These are phyloP conservation scores for Poeciliopsis paucimaculata DNA, from an alignment of 2,797 vertebrate genomes.

Conservation along the genomic window DNA sequence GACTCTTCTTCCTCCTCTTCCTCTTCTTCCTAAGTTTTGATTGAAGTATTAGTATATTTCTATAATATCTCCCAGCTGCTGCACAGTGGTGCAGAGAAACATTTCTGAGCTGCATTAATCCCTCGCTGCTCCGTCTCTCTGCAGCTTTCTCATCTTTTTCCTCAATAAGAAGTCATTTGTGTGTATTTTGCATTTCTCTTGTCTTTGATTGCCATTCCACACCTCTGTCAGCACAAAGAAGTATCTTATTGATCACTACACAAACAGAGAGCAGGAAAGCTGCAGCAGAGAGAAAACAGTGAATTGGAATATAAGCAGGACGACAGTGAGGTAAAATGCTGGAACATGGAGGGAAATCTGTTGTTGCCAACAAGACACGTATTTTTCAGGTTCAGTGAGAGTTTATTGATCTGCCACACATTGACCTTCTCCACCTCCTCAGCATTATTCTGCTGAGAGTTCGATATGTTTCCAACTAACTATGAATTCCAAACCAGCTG, in stretches of 20 bases:
- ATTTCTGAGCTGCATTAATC: neutral
- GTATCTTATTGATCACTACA: constrained; percentile 66
- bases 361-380: constrained; percentile 39
- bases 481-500: constrained; percentile 5
- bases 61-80: neutral
- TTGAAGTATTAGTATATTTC: neutral
- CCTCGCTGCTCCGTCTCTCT: neutral
- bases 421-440: constrained; percentile 43
- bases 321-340: neutral
- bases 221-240: constrained; percentile 55
- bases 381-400: constrained; percentile 45
- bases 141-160: neutral
- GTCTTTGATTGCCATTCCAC: constrained; percentile 65
- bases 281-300: constrained; percentile 4
- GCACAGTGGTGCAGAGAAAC: neutral
- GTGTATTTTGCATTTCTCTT: constrained; percentile 51
- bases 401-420: constrained; percentile 47
- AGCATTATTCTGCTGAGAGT: constrained; percentile 27
- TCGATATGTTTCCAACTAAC: constrained; percentile 5
- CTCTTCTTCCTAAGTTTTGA: neutral
- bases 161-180: constrained; percentile 25
- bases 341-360: constrained; percentile 11
- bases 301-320: constrained; percentile 6
- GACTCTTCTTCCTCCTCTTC: neutral
- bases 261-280: constrained; percentile 32